A percentile compares a stretch with the other conserved stretches of the same genome.
phyloP scores from a whole-genome alignment of 2,113 vertebrate genomes.

The Bubo bubo region DNA sequence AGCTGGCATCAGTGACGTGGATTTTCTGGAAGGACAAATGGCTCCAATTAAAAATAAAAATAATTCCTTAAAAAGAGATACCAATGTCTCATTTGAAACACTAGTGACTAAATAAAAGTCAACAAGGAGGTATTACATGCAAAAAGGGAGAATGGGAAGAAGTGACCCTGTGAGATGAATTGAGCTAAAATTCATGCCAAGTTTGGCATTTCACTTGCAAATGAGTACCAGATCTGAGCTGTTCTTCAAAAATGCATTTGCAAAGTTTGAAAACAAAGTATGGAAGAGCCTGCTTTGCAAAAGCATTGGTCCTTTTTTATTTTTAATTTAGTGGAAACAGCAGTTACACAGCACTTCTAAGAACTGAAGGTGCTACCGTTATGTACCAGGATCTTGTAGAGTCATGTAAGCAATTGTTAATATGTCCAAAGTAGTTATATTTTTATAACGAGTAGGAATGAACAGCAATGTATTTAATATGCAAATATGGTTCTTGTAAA shows the following conservation, averaged over 20 bases:
- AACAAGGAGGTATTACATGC: neutral
- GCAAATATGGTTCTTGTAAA: neutral
- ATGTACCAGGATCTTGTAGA: neutral
- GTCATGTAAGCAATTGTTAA: neutral
- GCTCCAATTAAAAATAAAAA: conserved; percentile 50
- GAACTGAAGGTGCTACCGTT: neutral
- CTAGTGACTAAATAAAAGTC: neutral
- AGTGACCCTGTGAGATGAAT: neutral
- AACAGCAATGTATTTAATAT: neutral
- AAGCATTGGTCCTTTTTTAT: neutral
- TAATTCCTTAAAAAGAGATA: conserved; percentile 29
- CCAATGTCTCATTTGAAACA: neutral
- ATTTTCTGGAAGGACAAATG: conserved; percentile 31
- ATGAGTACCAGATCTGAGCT: conserved; percentile 24
- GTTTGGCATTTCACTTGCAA: conserved; percentile 37
- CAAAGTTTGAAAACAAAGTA: neutral
- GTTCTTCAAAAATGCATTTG: conserved; percentile 13
- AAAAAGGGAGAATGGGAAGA: conserved; percentile 17
- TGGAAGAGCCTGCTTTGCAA: neutral
- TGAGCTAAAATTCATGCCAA: neutral
- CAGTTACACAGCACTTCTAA: neutral
- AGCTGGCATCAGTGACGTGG: neutral
- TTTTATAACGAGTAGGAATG: neutral
- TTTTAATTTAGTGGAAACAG: neutral
- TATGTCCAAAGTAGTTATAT: neutral